These are phyloP conservation scores for Leptopterna dolabrata DNA, from an alignment of 2,888 invertebrate species.

Conservation along the genomic window DNA sequence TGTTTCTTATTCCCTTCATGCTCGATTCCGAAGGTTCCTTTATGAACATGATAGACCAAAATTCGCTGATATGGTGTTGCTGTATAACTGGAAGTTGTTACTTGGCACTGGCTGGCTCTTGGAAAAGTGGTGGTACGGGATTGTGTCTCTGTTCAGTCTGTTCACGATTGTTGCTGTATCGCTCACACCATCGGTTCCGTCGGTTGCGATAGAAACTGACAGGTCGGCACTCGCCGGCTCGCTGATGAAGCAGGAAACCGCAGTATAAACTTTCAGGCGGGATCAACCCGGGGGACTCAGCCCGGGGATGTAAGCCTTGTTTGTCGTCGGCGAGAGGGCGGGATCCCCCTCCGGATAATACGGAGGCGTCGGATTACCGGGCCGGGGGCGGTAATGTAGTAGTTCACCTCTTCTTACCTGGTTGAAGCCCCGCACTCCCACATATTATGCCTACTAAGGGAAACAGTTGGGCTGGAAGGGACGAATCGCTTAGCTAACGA, in stretches of 20 bases:
- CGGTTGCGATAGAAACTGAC: too few relatives aligned
- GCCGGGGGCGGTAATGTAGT: conserved; percentile 1
- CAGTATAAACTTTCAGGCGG: background rate
- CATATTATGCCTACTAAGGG: conserved; percentile 31
- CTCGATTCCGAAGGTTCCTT: too few relatives aligned
- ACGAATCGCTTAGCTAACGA: conserved; percentile 37
- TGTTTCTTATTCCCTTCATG: too few relatives aligned
- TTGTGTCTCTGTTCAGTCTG: too few relatives aligned
- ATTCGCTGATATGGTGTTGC: too few relatives aligned
- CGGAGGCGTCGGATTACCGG: background rate
- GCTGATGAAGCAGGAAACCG: background rate
- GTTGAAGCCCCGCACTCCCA: background rate
- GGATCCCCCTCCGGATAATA: background rate
- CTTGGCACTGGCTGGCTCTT: too few relatives aligned
- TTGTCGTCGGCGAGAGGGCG: background rate
- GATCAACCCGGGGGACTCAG: background rate
- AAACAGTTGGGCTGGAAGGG: conserved; percentile 6
- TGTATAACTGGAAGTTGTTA: too few relatives aligned
- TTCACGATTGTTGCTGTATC: too few relatives aligned
- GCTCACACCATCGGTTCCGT: too few relatives aligned
- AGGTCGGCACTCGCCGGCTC: too few relatives aligned
- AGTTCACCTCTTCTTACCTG: background rate
- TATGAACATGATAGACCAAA: too few relatives aligned
- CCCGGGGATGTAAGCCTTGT: background rate
- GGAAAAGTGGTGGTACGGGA: too few relatives aligned